These are phyloP conservation scores for Cyrtonyx montezumae DNA, from an alignment of 2,113 vertebrate species.

Conservation along the genomic window DNA sequence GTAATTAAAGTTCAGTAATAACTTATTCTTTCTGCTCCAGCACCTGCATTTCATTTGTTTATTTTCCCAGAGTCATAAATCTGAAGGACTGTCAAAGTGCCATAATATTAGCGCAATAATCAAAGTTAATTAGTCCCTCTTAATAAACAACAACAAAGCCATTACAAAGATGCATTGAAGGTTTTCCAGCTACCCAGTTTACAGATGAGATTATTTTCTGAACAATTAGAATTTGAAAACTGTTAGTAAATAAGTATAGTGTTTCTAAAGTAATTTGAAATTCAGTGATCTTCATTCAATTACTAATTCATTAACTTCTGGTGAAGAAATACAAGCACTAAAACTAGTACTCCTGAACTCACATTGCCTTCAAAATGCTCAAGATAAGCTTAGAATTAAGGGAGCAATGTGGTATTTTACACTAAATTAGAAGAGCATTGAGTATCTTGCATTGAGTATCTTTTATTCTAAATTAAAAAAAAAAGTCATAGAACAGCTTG, in stretches of 20 bases:
- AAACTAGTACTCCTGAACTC: constrained; percentile 7
- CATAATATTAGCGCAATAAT: constrained; percentile 99
- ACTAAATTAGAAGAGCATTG: neutral
- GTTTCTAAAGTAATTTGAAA: constrained; percentile 51
- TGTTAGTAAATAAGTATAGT: constrained; percentile 2
- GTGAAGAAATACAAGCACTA: neutral
- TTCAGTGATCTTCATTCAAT: neutral
- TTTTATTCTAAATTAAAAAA: neutral
- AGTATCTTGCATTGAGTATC: neutral
- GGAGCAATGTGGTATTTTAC: neutral
- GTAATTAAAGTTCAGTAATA: constrained; percentile 99
- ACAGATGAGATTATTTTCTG: constrained; percentile 48
- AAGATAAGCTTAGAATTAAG: neutral
- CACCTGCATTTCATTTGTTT: constrained; percentile 99
- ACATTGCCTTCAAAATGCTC: neutral
- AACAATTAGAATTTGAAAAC: constrained; percentile 68
- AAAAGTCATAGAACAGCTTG: neutral
- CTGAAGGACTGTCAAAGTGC: constrained; percentile 94
- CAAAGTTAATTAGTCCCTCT: constrained; percentile 97
- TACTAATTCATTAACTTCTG: constrained; percentile 45
- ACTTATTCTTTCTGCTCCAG: constrained; percentile 99
- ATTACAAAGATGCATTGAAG: constrained; percentile 80
- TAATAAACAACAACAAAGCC: constrained; percentile 86
- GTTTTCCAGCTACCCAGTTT: constrained; percentile 67
- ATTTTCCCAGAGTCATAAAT: constrained; percentile 99